Conservation (phyloP, 2,113 vertebrate genomes). For the Tinamus guttatus region DNA sequence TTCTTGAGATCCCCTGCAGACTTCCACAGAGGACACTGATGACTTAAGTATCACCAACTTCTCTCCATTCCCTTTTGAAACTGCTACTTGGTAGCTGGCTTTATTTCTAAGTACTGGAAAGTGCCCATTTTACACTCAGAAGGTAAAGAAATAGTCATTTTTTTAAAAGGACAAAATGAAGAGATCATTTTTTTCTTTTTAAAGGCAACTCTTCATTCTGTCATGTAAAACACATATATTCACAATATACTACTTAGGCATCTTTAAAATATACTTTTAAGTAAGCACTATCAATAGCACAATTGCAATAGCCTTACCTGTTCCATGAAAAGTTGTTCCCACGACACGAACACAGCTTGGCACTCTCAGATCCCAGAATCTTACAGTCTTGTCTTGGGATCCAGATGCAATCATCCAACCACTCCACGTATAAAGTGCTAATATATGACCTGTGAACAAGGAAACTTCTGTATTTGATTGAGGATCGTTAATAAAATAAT, state of each 20-base stretch:
- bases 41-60: neutral
- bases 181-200: neutral
- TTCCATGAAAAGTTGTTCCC: constrained; percentile 95
- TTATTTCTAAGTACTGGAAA: neutral
- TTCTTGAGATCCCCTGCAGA: neutral
- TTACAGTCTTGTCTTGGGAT: constrained; percentile 97
- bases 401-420: constrained; percentile 99
- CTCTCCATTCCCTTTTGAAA: neutral
- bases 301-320: constrained; percentile 78
- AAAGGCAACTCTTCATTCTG: neutral
- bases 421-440: constrained; percentile 98
- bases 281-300: neutral
- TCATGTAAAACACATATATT: accelerated
- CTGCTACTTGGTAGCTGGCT: neutral
- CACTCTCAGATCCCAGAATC: constrained; percentile 97
- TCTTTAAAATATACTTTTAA: neutral
- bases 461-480: neutral
- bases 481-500: neutral
- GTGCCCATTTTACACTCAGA: neutral
- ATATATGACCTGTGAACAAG: constrained; percentile 88
- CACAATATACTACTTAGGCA: neutral
- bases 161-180: neutral
- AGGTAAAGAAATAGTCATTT: neutral
- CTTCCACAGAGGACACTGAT: neutral
- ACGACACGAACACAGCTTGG: constrained; percentile 98